Evolutionary conservation across 2,113 vertebrate species (phyloP).

Genomic region (Thamnophis sirtalis): DNA sequence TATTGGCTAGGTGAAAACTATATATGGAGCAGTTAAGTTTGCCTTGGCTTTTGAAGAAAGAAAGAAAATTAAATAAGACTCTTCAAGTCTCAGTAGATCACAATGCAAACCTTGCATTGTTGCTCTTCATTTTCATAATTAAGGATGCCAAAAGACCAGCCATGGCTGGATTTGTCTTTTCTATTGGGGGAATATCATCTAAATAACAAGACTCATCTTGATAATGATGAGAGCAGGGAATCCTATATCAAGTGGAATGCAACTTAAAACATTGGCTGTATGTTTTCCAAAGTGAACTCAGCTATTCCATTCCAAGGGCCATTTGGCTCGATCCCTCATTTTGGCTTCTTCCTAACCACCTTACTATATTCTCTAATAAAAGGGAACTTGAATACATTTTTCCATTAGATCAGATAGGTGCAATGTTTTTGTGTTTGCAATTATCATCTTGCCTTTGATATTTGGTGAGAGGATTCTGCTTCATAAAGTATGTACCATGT

Average conservation of each 20-base stretch:
- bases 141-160: neutral
- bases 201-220: neutral
- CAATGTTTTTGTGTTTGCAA: neutral
- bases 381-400: neutral
- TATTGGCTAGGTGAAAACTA: neutral
- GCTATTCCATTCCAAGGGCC: neutral
- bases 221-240: neutral
- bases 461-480: neutral
- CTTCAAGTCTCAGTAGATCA: neutral
- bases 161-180: neutral
- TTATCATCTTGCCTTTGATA: neutral
- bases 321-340: neutral
- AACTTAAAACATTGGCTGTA: neutral
- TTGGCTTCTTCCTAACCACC: neutral
- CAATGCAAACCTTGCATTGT: neutral
- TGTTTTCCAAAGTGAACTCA: neutral
- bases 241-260: neutral
- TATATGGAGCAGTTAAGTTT: neutral
- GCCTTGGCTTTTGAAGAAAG: neutral
- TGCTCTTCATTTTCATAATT: neutral
- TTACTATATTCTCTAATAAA: neutral
- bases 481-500: neutral
- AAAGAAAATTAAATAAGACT: neutral
- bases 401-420: neutral
- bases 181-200: neutral